Conservation (phyloP, 2,797 vertebrate species). For the Arnoldichthys spilopterus region DNA sequence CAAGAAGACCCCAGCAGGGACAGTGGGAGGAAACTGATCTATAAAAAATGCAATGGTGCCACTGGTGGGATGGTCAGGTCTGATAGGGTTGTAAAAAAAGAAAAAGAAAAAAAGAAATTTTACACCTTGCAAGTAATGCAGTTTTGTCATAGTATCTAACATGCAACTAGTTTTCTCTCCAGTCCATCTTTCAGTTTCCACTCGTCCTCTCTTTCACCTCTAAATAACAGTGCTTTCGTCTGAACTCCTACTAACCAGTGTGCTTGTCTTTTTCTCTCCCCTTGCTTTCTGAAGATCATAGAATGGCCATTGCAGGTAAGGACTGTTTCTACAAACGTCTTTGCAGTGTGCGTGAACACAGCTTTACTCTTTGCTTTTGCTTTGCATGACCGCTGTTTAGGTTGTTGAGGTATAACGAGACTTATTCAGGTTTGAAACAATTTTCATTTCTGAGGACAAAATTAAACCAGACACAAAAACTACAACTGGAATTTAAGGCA, state of each 20-base stretch:
- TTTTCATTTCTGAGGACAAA: too few relatives aligned
- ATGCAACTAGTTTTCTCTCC: constrained; percentile 1
- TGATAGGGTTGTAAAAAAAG: too few relatives aligned
- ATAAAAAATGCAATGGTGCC: too few relatives aligned
- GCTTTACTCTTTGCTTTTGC: constrained; percentile 25
- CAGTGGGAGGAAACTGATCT: too few relatives aligned
- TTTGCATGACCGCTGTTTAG: background rate
- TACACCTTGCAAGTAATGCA: background rate
- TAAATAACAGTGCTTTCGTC: constrained; percentile 20
- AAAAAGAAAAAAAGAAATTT: too few relatives aligned
- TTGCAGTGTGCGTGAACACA: background rate
- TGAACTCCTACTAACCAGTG: constrained; percentile 46
- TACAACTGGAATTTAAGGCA: too few relatives aligned
- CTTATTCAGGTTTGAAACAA: too few relatives aligned
- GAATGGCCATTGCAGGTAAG: constrained; percentile 81
- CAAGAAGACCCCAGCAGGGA: too few relatives aligned
- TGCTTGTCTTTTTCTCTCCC: constrained; percentile 38
- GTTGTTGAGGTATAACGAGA: too few relatives aligned
- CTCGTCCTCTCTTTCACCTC: constrained; percentile 10
- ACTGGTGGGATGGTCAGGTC: too few relatives aligned
- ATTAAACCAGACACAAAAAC: too few relatives aligned
- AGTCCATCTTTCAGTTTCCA: background rate
- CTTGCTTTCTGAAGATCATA: constrained; percentile 77
- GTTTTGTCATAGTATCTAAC: constrained; percentile 20
- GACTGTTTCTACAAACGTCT: constrained; percentile 34